Base-by-base conservation (phyloP, 2,113 vertebrate genomes). In the Bothrops jararaca region DNA sequence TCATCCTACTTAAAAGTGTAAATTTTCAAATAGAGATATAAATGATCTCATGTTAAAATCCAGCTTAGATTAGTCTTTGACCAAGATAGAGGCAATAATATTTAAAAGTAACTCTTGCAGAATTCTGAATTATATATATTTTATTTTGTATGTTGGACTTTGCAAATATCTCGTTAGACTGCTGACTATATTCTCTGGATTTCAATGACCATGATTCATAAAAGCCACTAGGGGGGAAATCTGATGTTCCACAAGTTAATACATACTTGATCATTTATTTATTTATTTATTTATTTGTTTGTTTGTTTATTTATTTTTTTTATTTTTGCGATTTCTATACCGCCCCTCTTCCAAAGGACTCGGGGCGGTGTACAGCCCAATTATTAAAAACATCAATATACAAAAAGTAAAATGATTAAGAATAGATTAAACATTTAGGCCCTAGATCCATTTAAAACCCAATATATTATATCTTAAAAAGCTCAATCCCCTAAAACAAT, bases 191-290 rank as follows among this genome's bases (percentile, higher is more conserved):
- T 0, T 88, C 58, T 56, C 56, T 8, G 87, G 34, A 45, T 86
- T 29, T 52, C 48, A 26, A 12, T 50, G 42, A 3, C 15, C 24
- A 15, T 29, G 10, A 86, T 86, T 13, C 45, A 22, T 26, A 29
- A 52, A 87, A 50, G 48, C 26, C 13, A 87, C 5, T 5, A n/a
- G 5, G 23, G 15, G 69, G 15, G 1, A 34, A 39, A 34, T 39
- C 69, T 56, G 20, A 50, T 91, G 48, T 90, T 92, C 91, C 60
- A 93, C 88, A 22, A 89, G 85, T 80, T 22, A 92, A 10, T 89
- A 5, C 10, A 39, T 58, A n/a, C 22, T 26, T 29, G 54, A 1
- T 90, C 6, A 10, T 0, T n/a, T n/a, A n/a, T n/a, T n/a, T n/a
- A n/a, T n/a, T n/a, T n/a, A n/a, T n/a, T n/a, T n/a, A n/a, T n/a